Base-by-base conservation (phyloP, 2,797 vertebrate genomes). In the Pteronotus mesoamericanus region DNA sequence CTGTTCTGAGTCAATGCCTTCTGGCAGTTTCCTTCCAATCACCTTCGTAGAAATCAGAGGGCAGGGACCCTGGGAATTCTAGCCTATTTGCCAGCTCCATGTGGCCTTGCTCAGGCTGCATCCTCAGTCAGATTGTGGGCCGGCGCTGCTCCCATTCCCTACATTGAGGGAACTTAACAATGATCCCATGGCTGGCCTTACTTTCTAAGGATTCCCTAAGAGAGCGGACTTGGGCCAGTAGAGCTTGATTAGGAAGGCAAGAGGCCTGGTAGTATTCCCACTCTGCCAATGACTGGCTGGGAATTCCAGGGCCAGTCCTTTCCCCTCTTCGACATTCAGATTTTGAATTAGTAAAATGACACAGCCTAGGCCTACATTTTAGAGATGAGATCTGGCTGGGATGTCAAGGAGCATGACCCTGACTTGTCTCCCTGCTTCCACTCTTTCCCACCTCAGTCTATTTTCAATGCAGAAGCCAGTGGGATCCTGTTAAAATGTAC, bases 261-360 rank as follows among this genome's bases (percentile, higher is more conserved):
- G 74, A 93, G 69, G 57, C 5, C 19, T 37, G 22, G n/a, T 89
- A 9, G 85, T 22, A 6, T 93, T 64, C 48, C 29, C 48, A 39
- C 1, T 11, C 87, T 61, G 44, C 29, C 19, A 66, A 32, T 53
- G 79, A 82, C 61, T 88, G 21, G 16, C 37, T 44, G 10, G 75
- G 68, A 85, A 69, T 93, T 39, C 53, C 9, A n/a, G 14, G 34
- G 9, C 71, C 19, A 88, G 16, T 77, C 16, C 39, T 16, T 95
- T 74, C 55, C 7, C 16, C 19, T 78, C 92, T 74, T 84, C 91
- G 51, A 78, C 18, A n/a, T 91, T 91, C 24, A 93, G 51, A 68
- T 64, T 95, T 95, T 89, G n/a, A 55, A 6, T 91, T 89, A 91
- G 46, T 77, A 87, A 61, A 85, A 82, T 66, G 26, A 84, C 55